Evolutionary conservation across 1,140 invertebrate genomes (phyloP).

Genomic region (Bombus pascuorum): DNA sequence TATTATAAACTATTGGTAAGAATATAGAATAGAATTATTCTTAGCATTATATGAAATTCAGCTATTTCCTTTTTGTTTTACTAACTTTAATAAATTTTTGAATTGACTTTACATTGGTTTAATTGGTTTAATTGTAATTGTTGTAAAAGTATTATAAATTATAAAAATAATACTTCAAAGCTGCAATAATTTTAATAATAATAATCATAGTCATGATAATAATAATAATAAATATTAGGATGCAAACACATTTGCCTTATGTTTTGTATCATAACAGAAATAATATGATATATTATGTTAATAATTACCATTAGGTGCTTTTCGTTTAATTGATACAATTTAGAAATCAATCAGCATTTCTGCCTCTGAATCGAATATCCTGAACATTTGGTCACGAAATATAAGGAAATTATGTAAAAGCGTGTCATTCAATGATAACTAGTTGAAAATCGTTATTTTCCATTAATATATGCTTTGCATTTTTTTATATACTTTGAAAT

Average conservation of each 20-base stretch:
- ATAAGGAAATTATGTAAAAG: slow-evolving; percentile 17
- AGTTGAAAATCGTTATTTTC: slow-evolving; percentile 22
- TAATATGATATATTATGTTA: not conserved
- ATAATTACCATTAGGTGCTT: not conserved
- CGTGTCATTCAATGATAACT: slow-evolving; percentile 28
- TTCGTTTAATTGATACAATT: not conserved
- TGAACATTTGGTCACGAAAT: slow-evolving; percentile 44
- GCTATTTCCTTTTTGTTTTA: not conserved
- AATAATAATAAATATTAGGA: slow-evolving; percentile 38
- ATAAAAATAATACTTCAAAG: not conserved
- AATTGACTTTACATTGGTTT: not conserved
- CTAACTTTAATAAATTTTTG: slow-evolving; percentile 3
- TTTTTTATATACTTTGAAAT: not conserved
- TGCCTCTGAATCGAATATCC: slow-evolving; percentile 20
- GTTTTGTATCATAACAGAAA: not conserved
- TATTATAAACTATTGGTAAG: slow-evolving; percentile 24
- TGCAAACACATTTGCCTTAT: not conserved
- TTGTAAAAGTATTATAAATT: slow-evolving; percentile 1
- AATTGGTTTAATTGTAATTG: not conserved
- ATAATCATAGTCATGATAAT: slow-evolving; percentile 12
- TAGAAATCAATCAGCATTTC: slow-evolving; percentile 31
- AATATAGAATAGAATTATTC: slow-evolving; percentile 27
- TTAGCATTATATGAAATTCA: slow-evolving; percentile 22
- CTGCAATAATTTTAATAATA: slow-evolving; percentile 19
- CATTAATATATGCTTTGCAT: slow-evolving; percentile 20